Evolutionary conservation across 2,888 invertebrate genomes (phyloP).

Genomic region (Eupithecia subfuscata): DNA sequence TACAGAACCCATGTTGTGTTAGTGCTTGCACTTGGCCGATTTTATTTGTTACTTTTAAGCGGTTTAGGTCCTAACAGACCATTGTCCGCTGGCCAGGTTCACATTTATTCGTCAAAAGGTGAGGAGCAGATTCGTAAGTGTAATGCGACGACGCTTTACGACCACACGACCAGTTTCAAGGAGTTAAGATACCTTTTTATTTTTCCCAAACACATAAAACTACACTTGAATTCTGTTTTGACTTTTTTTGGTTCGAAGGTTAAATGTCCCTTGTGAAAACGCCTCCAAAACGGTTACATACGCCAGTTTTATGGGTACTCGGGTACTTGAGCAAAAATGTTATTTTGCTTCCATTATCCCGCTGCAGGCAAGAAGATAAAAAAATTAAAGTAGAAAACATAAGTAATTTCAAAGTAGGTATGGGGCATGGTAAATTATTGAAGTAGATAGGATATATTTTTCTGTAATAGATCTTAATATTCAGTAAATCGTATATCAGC

Average conservation of each 20-base stretch:
- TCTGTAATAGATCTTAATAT: neutral
- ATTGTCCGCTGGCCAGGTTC: conserved; percentile 40
- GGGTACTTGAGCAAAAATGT: neutral
- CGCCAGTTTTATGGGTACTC: neutral
- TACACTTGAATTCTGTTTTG: conserved; percentile 52
- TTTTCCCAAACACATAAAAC: conserved; percentile 56
- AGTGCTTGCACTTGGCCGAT: neutral
- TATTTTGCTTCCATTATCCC: neutral
- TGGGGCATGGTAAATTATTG: neutral
- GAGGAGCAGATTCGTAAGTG: conserved; percentile 61
- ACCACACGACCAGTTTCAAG: conserved; percentile 54
- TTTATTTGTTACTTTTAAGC: conserved; percentile 16
- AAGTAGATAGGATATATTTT: neutral
- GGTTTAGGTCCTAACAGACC: conserved; percentile 25
- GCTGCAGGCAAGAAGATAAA: neutral
- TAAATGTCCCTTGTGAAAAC: conserved; percentile 47
- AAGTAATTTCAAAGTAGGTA: neutral
- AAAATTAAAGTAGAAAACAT: neutral
- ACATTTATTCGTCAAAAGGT: conserved; percentile 59
- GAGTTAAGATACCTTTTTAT: conserved; percentile 57
- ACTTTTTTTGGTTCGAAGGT: conserved; percentile 54
- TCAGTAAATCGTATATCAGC: conserved; percentile 18
- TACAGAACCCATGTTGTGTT: neutral
- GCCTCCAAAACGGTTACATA: conserved; percentile 22
- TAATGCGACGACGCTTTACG: conserved; percentile 65